Evolutionary conservation across 2,888 invertebrate species (phyloP), one percentile per base, ranked within the genome.

Genomic region (Luperina testacea): DNA sequence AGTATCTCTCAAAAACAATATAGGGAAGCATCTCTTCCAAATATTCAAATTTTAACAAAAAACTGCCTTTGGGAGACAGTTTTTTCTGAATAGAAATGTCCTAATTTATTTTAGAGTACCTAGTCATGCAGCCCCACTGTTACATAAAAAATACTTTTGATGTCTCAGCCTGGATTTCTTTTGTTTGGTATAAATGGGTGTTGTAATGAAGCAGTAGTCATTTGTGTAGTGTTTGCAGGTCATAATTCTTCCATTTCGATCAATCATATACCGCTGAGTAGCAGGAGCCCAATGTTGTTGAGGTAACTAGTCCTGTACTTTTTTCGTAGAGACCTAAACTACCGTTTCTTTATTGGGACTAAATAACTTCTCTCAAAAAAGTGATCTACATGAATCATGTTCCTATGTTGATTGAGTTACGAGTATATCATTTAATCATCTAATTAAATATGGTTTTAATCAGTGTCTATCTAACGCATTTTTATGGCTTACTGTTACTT

Each of bases 71-170:
- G 72, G 69, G 65, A 80, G 71, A 75, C 78, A 68, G 64, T 61
- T 68, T 74, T 79, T 79, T 83, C 74, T 80, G 73, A 84, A 82
- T 80, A 67, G 67, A 72, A 78, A 87, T 80, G 70, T 75, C 63
- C 67, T 82, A 75, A 79, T 82, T 89, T 82, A 77, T 80, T 81
- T 61, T 67, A 63, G 45, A 69, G 59, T 64, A 72, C 20, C 27
- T 69, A 72, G 63, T 70, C 59, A 57, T 53, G 67, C 48, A 64
- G 13, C 17, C 24, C 45, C 69, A 85, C 42, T n/a, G 48, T 65
- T 24, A 53, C 8, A 42, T 61, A n/a, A 61, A 61, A 65, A 72
- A 71, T 48, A 53, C n/a, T 73, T 75, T 53, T 69, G 57, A 20
- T 65, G 61, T 42, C 6, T 53, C 20, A 15, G 67, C 15, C 68